Percentiles rank a stretch among this genome's conserved stretches.
Evolutionary conservation across 2,888 invertebrate genomes (phyloP).

Genomic region (Conchocele bisecta): DNA sequence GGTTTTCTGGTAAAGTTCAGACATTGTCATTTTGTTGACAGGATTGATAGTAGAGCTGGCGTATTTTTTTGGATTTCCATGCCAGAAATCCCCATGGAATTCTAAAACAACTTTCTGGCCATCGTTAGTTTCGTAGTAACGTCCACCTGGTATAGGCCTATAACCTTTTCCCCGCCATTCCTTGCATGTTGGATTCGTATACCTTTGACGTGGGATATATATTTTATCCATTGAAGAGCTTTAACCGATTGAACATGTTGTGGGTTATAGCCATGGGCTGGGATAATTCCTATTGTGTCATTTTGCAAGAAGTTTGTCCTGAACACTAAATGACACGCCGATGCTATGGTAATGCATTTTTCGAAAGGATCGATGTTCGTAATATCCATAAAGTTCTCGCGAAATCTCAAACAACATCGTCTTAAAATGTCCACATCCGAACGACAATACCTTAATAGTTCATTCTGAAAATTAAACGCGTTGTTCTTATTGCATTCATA

Average conservation of each 20-base stretch:
- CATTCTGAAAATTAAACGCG: slow-evolving; percentile 16
- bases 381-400: slow-evolving; percentile 24
- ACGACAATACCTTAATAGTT: slow-evolving; percentile 24
- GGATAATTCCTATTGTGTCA: slow-evolving; percentile 39
- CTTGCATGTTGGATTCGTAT: slow-evolving; percentile 26
- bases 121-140: slow-evolving; percentile 36
- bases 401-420: slow-evolving; percentile 22
- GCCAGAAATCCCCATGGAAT: slow-evolving; percentile 35
- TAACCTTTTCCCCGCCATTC: slow-evolving; percentile 18
- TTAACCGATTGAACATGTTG: slow-evolving; percentile 37
- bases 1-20: slow-evolving; percentile 19
- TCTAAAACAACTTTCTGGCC: slow-evolving; percentile 23
- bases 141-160: slow-evolving; percentile 44
- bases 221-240: slow-evolving; percentile 32
- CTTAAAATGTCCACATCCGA: slow-evolving; percentile 40
- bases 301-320: slow-evolving; percentile 13
- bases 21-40: slow-evolving; percentile 22
- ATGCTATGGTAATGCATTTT: slow-evolving; percentile 37
- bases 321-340: slow-evolving; percentile 32
- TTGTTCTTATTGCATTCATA: slow-evolving; percentile 14
- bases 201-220: slow-evolving; percentile 6
- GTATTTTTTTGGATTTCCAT: slow-evolving; percentile 7
- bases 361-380: slow-evolving; percentile 37
- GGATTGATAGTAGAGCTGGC: slow-evolving; percentile 15
- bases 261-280: slow-evolving; percentile 33